A percentile compares a stretch with the other conserved stretches of the same genome.
Evolutionary conservation across 2,797 vertebrate genomes (phyloP).

Genomic region (Phrynocephalus forsythii): DNA sequence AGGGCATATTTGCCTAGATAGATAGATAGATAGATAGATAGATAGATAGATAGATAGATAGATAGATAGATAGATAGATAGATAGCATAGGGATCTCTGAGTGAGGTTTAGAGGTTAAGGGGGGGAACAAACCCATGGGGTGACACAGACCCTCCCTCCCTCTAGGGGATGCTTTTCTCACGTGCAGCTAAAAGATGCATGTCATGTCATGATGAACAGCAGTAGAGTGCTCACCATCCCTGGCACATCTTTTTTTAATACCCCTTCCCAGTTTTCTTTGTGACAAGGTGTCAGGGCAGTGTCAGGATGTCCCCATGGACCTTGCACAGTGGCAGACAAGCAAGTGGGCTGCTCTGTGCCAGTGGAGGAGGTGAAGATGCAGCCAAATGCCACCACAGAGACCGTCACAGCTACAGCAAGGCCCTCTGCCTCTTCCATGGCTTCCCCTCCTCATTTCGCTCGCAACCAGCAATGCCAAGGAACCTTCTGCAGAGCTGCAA

Average conservation of each 20-base stretch:
- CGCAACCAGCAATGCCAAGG: rapidly evolving
- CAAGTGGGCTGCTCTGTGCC: background rate
- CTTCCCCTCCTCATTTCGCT: background rate
- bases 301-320: background rate
- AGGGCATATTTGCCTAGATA: too few relatives aligned
- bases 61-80: too few relatives aligned
- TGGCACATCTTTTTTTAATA: background rate
- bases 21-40: too few relatives aligned
- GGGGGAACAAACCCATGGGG: too few relatives aligned
- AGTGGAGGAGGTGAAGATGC: rapidly evolving
- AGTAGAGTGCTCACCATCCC: slow-evolving; percentile 25
- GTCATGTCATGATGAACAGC: background rate
- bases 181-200: background rate
- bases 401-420: slow-evolving; percentile 44
- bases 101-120: too few relatives aligned
- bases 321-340: background rate
- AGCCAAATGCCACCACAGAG: background rate
- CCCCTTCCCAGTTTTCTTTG: rapidly evolving
- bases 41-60: too few relatives aligned
- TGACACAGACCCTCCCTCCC: too few relatives aligned
- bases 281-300: rapidly evolving
- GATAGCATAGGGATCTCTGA: too few relatives aligned
- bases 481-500: slow-evolving; percentile 38
- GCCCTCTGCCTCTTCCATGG: background rate
- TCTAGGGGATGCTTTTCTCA: rapidly evolving